Base-by-base conservation (phyloP, 2,113 vertebrate species). In the Carassius auratus region DNA sequence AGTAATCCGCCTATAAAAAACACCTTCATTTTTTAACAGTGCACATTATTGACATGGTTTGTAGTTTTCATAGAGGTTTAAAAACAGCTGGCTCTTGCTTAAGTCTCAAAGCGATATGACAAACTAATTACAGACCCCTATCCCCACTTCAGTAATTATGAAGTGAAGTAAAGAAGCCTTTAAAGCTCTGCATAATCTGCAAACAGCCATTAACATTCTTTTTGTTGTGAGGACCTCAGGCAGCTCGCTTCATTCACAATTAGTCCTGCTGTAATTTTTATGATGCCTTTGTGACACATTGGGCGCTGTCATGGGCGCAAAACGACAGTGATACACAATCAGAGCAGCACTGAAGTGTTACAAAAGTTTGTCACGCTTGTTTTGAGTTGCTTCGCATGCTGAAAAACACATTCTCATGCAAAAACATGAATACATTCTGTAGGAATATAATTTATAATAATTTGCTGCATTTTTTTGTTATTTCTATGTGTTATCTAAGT, bases 181-280 rank as follows among this genome's bases (percentile, higher is more conserved):
- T 38, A 33, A 62, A 84, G 45, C 8, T 0, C 66, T 36, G 69
- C 19, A 5, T 45, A 21, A 62, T 79, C 45, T 73, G 64, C 38
- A 77, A 61, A 42, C 50, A 23, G 74, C 74, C 42, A 77, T 68
- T 66, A 77, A 76, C 83, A 84, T 84, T 77, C 83, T n/a, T 21
- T 52, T 42, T 84, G 74, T 50, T 75, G 73, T 76, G 57, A 77
- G 45, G 83, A 66, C 74, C 45, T 77, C 83, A 4, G 59, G 83
- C 83, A 33, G 75, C 71, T 74, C 36, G 2, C 4, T 74, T 76
- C 42, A 84, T 76, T 84, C 75, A 52, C 83, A 48, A 45, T 77
- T 30, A 80, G 78, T 48, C n/a, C 5, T 48, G 59, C 42, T 64
- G 59, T 64, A 64, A 64, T 64, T 42, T 80, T 80, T 64, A 64